These are phyloP conservation scores for Falco columbarius DNA, from an alignment of 2,797 vertebrate species.

Conservation along the genomic window DNA sequence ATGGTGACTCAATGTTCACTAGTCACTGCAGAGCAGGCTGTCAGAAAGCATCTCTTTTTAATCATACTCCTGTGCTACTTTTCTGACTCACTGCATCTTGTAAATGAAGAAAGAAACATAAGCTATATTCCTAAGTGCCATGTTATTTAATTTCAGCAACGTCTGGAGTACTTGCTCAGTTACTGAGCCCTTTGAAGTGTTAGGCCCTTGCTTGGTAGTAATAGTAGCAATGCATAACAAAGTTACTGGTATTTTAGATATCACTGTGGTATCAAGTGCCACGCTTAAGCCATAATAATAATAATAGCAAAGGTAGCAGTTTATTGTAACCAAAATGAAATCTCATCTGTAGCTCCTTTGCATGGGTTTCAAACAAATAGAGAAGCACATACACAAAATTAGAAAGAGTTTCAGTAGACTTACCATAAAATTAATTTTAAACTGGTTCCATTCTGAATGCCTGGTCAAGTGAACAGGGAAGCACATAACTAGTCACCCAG, in stretches of 20 bases:
- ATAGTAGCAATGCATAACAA: not conserved
- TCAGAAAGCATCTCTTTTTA: conserved; percentile 32
- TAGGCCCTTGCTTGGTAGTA: not conserved
- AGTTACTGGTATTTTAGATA: not conserved
- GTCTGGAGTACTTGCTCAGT: not conserved
- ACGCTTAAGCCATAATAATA: not conserved
- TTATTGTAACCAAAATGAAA: not conserved
- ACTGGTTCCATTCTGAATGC: not conserved
- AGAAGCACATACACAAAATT: not conserved
- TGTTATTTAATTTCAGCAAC: conserved; percentile 6
- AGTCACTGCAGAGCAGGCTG: conserved; percentile 2
- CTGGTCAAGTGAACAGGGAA: not conserved
- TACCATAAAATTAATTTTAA: not conserved
- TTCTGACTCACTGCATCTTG: conserved; percentile 54
- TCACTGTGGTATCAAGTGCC: not conserved
- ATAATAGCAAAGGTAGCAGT: not conserved
- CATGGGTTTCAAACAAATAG: not conserved
- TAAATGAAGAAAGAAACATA: conserved; percentile 35
- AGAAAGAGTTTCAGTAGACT: not conserved
- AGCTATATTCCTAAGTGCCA: not conserved
- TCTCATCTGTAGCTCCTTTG: not conserved
- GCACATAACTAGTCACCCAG: not conserved
- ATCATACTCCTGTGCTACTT: not conserved
- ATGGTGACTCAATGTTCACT: conserved; percentile 36
- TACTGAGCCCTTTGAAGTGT: not conserved